A percentile compares a stretch with the other conserved stretches of the same genome.
phyloP scores from a whole-genome alignment of 1,140 invertebrate species.

The Danaus plexippus region DNA sequence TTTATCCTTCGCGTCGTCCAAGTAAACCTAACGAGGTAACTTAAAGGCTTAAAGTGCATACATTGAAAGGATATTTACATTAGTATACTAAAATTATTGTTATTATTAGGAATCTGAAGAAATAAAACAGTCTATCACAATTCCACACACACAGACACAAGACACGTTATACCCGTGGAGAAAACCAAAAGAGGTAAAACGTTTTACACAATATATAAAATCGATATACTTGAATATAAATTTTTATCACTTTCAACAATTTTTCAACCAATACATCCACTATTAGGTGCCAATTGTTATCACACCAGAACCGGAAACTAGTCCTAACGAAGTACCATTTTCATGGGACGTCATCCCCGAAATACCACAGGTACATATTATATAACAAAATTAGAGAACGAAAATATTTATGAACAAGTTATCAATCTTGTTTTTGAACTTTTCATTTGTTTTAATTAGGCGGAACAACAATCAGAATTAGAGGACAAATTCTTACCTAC shows the following conservation, averaged over 20 bases:
- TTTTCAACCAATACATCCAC: background rate
- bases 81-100: constrained; percentile 2
- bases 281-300: constrained; percentile 44
- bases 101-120: constrained; percentile 26
- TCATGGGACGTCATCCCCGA: constrained; percentile 62
- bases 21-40: constrained; percentile 29
- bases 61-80: constrained; percentile 9
- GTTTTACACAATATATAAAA: background rate
- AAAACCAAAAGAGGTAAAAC: constrained; percentile 36
- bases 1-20: constrained; percentile 31
- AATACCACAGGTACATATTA: constrained; percentile 58
- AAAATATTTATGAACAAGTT: constrained; percentile 14
- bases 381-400: constrained; percentile 14
- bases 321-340: constrained; percentile 51
- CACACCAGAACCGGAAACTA: constrained; percentile 36
- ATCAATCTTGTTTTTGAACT: too few species aligned
- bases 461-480: constrained; percentile 60
- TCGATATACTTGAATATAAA: too few species aligned
- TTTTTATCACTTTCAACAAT: too few species aligned
- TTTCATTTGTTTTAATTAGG: constrained; percentile 32
- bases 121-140: constrained; percentile 24
- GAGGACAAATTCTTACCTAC: constrained; percentile 57
- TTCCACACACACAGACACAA: constrained; percentile 23
- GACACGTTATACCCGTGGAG: constrained; percentile 39
- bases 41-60: constrained; percentile 7